Evolutionary conservation across 2,113 vertebrate species (phyloP), one percentile per base, ranked within the genome.

Genomic region (Chloroceryle aenea): DNA sequence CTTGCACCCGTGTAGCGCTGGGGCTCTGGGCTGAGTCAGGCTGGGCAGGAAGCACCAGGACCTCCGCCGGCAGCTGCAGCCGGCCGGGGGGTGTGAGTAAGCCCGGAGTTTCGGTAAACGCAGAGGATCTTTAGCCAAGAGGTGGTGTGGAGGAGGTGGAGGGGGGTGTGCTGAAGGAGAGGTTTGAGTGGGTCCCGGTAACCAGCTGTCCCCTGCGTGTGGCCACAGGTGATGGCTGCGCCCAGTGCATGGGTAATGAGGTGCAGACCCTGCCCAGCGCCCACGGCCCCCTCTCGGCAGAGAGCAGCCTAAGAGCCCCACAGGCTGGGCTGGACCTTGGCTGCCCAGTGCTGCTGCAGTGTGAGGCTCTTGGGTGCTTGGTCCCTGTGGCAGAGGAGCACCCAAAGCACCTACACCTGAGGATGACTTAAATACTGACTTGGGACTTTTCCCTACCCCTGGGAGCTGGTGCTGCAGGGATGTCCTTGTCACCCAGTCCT

Each of bases 21-120:
- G 38, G 34, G 61, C 26, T 84, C 42, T 38, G 69, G 84, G 84
- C 92, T 98, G 97, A 98, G 89, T 97, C 97, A 96, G 92, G 62
- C 82, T 34, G 89, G 69, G 71, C 95, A 94, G 97, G 97, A 97
- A 95, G 81, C 63, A 32, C 76, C 75, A 21, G 83, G 83, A 92
- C 48, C 80, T 94, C 93, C 96, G 85, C 81, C 4, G 42, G 78
- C 81, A 90, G 94, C 94, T 76, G 78, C 87, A 88, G 94, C n/a
- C 83, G 45, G 80, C 61, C 5, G 7, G 91, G 84, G 87, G 72
- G 85, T 0, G 30, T 95, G 97, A 97, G 95, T 95, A 97, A 97
- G 81, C 34, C 47, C 4, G 0, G 67, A 45, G 62, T 96, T 93
- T 94, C 47, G 32, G 92, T 94, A 97, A 96, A 77, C 0, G 36